Evolutionary conservation across 2,797 vertebrate species (phyloP), one percentile per base, ranked within the genome.

Genomic region (Phyllotis vaccarum): DNA sequence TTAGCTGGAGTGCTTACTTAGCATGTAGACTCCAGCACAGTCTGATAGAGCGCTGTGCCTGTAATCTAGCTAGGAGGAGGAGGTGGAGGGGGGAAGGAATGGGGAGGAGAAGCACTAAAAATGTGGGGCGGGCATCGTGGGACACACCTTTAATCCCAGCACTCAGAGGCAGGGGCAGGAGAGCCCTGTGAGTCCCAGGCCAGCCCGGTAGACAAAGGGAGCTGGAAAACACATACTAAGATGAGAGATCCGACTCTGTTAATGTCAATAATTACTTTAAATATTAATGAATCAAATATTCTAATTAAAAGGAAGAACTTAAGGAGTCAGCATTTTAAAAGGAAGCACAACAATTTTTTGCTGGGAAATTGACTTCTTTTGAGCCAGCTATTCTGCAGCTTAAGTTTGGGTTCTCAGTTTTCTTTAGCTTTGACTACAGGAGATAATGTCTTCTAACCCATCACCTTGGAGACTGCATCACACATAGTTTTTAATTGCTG

Each of bases 241-340:
- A 54, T 40, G 11, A 72, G 37, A 60, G 40, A 58, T 58, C 52
- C 43, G 43, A 56, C 43, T 21, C 19, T 66, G 46, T 52, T 14
- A 85, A 31, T 54, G 49, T 34, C 76, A 34, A 46, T 58, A 56
- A 21, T 43, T 14, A 56, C 29, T 49, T 72, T 91, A 81, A 68
- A 90, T 70, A 68, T 43, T 70, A 90, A 90, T 58, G 37, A 66
- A n/a, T 43, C 64, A 58, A 72, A 70, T 60, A 90, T 74, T 70
- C 79, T 80, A 58, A 40, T 90, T 37, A 83, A 82, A 74, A 82
- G 52, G 29, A 56, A 91, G 10, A 58, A 5, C 34, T 49, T 74
- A 37, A 49, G 66, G 43, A 49, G 37, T 58, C 19, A 56, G 6
- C 43, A 74, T 74, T 72, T 72, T 14, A 83, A 91, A 58, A 34